Conservation (phyloP, 2,888 invertebrate genomes). For the Cerastis rubricosa region DNA sequence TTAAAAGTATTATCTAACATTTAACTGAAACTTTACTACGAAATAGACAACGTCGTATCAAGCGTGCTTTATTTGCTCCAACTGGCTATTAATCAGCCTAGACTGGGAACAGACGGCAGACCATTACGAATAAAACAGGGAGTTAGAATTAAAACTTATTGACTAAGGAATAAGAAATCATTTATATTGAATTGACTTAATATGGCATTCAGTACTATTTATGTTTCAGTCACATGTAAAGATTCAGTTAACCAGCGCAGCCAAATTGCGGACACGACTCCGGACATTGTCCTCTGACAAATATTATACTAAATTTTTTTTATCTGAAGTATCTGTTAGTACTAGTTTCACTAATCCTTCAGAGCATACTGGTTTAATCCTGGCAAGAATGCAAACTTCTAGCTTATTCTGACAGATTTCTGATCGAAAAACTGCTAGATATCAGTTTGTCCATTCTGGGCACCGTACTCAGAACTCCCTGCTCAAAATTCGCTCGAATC, state of each 20-base stretch:
- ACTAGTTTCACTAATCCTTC: too few relatives aligned
- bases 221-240: not conserved
- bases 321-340: too few relatives aligned
- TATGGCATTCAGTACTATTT: not conserved
- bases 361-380: too few relatives aligned
- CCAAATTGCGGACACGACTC: not conserved
- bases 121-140: conserved; percentile 23
- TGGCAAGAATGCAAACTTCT: too few relatives aligned
- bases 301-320: too few relatives aligned
- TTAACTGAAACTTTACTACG: not conserved
- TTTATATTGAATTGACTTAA: not conserved
- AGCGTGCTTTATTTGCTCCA: conserved; percentile 19
- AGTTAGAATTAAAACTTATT: conserved; percentile 19
- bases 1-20: not conserved
- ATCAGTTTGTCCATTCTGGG: not conserved
- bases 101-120: conserved; percentile 27
- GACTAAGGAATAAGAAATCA: not conserved
- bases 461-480: not conserved
- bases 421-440: not conserved
- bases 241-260: not conserved
- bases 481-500: not conserved
- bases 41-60: not conserved
- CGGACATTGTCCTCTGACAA: too few relatives aligned
- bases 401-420: not conserved
- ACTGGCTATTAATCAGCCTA: conserved; percentile 20